These are phyloP conservation scores for Harpalus rubripes DNA, from an alignment of 2,888 invertebrate species.

Conservation along the genomic window DNA sequence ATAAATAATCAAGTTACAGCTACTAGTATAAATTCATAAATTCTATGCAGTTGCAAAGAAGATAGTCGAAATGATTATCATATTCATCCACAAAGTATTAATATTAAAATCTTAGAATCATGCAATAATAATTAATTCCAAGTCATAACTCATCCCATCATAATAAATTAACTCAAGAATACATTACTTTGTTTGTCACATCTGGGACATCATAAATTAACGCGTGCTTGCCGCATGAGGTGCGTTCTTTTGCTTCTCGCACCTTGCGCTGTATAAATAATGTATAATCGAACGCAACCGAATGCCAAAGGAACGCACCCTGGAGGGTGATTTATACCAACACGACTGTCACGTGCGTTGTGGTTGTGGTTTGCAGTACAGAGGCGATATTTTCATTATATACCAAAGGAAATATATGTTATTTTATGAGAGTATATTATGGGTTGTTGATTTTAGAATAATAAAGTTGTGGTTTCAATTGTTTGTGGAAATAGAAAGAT, in stretches of 20 bases:
- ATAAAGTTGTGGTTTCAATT: conserved; percentile 40
- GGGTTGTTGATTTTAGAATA: conserved; percentile 38
- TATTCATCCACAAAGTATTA: not conserved
- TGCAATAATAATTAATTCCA: conserved; percentile 39
- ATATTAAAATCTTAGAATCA: conserved; percentile 42
- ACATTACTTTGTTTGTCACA: conserved; percentile 53
- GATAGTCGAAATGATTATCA: not conserved
- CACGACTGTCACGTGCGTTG: conserved; percentile 25
- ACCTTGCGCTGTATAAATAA: conserved; percentile 38
- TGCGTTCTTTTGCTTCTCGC: conserved; percentile 45
- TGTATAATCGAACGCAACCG: conserved; percentile 31
- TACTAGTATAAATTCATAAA: not conserved
- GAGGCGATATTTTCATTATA: conserved; percentile 27
- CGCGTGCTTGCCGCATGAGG: not conserved
- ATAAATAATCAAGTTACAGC: too few relatives aligned
- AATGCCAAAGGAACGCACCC: conserved; percentile 45
- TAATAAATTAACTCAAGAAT: conserved; percentile 43
- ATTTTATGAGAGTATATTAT: conserved; percentile 20
- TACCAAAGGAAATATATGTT: conserved; percentile 12
- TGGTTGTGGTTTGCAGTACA: conserved; percentile 28
- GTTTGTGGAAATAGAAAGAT: conserved; percentile 28
- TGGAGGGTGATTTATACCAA: conserved; percentile 42
- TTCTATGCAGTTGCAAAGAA: not conserved
- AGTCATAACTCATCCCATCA: conserved; percentile 42
- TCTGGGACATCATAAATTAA: conserved; percentile 54